These are phyloP conservation scores for Aurelia aurita complex sp. Pacific DNA, from an alignment of 30 jellyfish, hydroid and myxozoan species.

Conservation along the genomic window DNA sequence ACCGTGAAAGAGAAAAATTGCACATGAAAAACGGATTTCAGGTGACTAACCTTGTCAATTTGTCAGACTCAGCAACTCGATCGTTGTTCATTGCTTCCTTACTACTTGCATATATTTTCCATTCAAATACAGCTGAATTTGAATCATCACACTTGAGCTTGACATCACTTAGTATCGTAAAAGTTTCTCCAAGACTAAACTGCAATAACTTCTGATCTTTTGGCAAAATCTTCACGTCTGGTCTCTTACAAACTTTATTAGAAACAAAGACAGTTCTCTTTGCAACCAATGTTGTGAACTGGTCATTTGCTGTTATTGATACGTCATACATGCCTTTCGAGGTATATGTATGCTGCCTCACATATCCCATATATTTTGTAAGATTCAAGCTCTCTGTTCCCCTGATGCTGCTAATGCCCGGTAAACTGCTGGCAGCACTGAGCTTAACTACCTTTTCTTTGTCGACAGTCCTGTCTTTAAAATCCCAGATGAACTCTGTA, in stretches of 20 bases:
- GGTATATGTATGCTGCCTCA: conserved; percentile 7
- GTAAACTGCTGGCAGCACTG: conserved; percentile 21
- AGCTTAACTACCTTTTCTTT: neutral
- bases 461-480: conserved; percentile 29
- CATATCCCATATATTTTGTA: neutral
- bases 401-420: neutral
- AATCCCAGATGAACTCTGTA: conserved; percentile 24
- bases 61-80: conserved; percentile 48
- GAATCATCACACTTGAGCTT: conserved; percentile 43
- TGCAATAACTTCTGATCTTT: neutral
- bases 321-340: conserved; percentile 9
- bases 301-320: conserved; percentile 15
- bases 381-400: conserved; percentile 28
- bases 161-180: conserved; percentile 37
- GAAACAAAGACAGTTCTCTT: conserved; percentile 38
- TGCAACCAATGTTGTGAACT: conserved; percentile 6
- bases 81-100: conserved; percentile 1
- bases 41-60: conserved; percentile 18
- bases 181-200: conserved; percentile 20
- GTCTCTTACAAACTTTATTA: conserved; percentile 25
- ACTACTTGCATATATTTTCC: conserved; percentile 34
- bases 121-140: conserved; percentile 18
- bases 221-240: conserved; percentile 20
- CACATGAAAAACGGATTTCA: no score
- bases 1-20: no score